Conservation (phyloP, 2,888 invertebrate genomes). For the Atethmia centrago region DNA sequence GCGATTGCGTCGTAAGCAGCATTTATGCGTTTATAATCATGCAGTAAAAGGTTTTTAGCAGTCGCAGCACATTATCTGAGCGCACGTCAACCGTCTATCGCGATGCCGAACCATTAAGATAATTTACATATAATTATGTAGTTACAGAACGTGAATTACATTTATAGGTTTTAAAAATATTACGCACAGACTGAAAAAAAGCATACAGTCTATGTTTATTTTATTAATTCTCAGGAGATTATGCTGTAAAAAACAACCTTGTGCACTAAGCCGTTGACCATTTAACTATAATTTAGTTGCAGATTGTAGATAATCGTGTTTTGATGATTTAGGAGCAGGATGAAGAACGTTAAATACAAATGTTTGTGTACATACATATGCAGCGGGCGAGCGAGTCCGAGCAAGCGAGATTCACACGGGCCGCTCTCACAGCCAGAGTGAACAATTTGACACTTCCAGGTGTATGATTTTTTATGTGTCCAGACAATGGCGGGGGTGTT, state of each 20-base stretch:
- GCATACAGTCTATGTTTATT: not conserved
- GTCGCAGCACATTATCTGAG: slow-evolving; percentile 49
- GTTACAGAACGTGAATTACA: slow-evolving; percentile 44
- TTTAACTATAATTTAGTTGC: slow-evolving; percentile 51
- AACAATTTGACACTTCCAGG: slow-evolving; percentile 91
- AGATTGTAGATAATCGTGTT: slow-evolving; percentile 54
- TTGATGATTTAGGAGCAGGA: slow-evolving; percentile 48
- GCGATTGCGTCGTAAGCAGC: slow-evolving; percentile 64
- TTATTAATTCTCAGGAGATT: slow-evolving; percentile 34
- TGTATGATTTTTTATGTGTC: slow-evolving; percentile 87
- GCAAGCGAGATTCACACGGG: slow-evolving; percentile 83
- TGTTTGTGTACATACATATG: slow-evolving; percentile 67
- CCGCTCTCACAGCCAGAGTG: slow-evolving; percentile 85
- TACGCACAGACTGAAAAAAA: slow-evolving; percentile 20
- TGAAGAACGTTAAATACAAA: slow-evolving; percentile 51
- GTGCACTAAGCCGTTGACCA: slow-evolving; percentile 27
- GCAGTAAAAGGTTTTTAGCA: slow-evolving; percentile 63
- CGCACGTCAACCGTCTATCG: slow-evolving; percentile 53
- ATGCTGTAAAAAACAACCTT: slow-evolving; percentile 45
- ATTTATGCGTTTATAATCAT: slow-evolving; percentile 64
- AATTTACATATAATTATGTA: slow-evolving; percentile 58
- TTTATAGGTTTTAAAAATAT: slow-evolving; percentile 40
- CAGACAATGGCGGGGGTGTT: slow-evolving; percentile 85
- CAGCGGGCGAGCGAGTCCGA: slow-evolving; percentile 63
- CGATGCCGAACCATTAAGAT: slow-evolving; percentile 55